Evolutionary conservation across 2,797 vertebrate genomes (phyloP).

Genomic region (Cyclura pinguis): DNA sequence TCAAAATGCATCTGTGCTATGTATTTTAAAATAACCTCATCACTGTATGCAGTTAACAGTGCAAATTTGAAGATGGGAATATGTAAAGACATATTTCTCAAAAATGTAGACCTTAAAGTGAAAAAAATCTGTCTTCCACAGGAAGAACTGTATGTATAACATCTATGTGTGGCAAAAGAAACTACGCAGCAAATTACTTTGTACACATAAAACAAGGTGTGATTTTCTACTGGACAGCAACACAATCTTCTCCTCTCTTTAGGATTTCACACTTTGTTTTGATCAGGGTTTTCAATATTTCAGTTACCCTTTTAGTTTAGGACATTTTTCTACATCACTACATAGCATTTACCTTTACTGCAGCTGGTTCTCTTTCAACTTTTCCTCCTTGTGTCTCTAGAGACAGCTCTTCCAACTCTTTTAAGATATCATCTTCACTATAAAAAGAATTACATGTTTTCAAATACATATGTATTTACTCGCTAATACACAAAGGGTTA

Average conservation of each 20-base stretch:
- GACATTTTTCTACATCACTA: neutral
- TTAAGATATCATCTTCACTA: slow-evolving; percentile 97
- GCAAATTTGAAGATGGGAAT: neutral
- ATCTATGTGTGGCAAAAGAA: neutral
- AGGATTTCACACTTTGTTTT: neutral
- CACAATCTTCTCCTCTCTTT: neutral
- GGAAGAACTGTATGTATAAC: neutral
- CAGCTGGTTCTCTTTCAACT: slow-evolving; percentile 78
- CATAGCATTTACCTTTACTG: slow-evolving; percentile 77
- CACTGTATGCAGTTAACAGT: neutral
- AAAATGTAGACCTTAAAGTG: neutral
- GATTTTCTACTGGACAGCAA: neutral
- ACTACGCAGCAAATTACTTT: neutral
- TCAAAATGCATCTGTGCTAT: neutral
- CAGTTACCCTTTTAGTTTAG: neutral
- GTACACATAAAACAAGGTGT: neutral
- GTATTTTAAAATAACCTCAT: neutral
- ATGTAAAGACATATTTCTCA: neutral
- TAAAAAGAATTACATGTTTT: slow-evolving; percentile 68
- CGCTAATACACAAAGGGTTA: neutral
- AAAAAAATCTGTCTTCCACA: neutral
- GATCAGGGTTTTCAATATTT: neutral
- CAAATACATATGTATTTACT: neutral
- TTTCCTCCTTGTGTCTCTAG: slow-evolving; percentile 89
- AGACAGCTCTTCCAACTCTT: slow-evolving; percentile 93